Base-by-base conservation (phyloP, 2,888 invertebrate genomes). In the Dione juno region DNA sequence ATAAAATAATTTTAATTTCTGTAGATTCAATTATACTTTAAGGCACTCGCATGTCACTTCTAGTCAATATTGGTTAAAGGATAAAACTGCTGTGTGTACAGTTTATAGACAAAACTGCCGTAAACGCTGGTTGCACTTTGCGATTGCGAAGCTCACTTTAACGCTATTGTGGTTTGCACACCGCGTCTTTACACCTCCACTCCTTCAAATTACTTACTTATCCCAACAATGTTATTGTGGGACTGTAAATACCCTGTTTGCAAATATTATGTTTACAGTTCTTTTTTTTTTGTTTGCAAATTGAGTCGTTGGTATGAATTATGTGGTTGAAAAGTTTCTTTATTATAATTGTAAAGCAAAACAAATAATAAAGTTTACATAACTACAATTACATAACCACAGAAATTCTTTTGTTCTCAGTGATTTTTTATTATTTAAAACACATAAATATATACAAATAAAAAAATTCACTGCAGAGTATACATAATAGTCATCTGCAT, bases 181-280 rank as follows among this genome's bases (percentile, higher is more conserved):
- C 70, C 66, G 70, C 70, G 50, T 66, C 54, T 57, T 74, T 63
- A 74, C 73, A 66, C 71, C 57, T 70, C 68, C 67, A 64, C 71
- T 74, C 59, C 71, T 67, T 65, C 59, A 72, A 70, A 74, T 72
- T 74, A 74, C 74, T 71, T 74, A 73, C 69, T 70, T 70, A 67
- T 63, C 63, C 71, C 66, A 64, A 73, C 69, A 71, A 68, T 69
- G 50, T 64, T 37, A 64, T 64, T 64, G 48, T 52, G 64, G 64
- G 1, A 64, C 64, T 14, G 64, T 52, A 50, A 64, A 50, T 64
- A 40, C 50, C 64, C 50, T 21, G 40, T 59, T 54, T 54, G 45
- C 48, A 19, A 64, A 52, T 50, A 37, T 19, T 50, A 11, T 63
- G 64, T 52, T 64, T 40, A 64, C 64, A 28, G 13, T 41, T 43